Percentiles rank a stretch among this genome's conserved stretches.
Conservation (phyloP, 2,888 invertebrate genomes). For the Agrotis clavis region DNA sequence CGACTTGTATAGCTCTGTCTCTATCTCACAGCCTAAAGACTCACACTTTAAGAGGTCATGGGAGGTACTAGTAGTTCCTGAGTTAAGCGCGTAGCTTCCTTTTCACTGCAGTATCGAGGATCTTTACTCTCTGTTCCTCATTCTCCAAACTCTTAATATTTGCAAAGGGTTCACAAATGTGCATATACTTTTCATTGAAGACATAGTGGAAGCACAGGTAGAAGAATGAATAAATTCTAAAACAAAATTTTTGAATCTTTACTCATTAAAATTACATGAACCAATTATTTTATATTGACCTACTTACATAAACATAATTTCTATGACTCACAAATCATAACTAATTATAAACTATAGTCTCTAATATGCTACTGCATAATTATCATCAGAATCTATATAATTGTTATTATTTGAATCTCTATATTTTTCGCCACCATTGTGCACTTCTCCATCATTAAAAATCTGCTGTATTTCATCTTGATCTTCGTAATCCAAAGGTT, state of each 20-base stretch:
- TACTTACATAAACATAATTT: not conserved
- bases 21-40: too few species aligned
- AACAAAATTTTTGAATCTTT: slow-evolving; percentile 31
- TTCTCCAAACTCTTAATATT: too few species aligned
- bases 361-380: slow-evolving; percentile 78
- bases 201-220: too few species aligned
- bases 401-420: slow-evolving; percentile 80
- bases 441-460: slow-evolving; percentile 76
- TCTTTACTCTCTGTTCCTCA: too few species aligned
- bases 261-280: slow-evolving; percentile 11
- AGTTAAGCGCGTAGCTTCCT: too few species aligned
- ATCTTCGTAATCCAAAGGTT: slow-evolving; percentile 70
- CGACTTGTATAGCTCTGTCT: too few species aligned
- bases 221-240: slow-evolving; percentile 6
- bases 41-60: too few species aligned
- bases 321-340: slow-evolving; percentile 41
- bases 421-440: slow-evolving; percentile 64
- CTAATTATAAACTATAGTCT: slow-evolving; percentile 13
- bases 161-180: too few species aligned
- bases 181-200: too few species aligned
- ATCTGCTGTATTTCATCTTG: slow-evolving; percentile 70
- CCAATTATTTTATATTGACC: not conserved
- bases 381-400: slow-evolving; percentile 76
- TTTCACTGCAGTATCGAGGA: too few species aligned
- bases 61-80: too few species aligned